These are phyloP conservation scores for Spondyliosoma cantharus DNA, from an alignment of 2,797 vertebrate species.

Conservation along the genomic window DNA sequence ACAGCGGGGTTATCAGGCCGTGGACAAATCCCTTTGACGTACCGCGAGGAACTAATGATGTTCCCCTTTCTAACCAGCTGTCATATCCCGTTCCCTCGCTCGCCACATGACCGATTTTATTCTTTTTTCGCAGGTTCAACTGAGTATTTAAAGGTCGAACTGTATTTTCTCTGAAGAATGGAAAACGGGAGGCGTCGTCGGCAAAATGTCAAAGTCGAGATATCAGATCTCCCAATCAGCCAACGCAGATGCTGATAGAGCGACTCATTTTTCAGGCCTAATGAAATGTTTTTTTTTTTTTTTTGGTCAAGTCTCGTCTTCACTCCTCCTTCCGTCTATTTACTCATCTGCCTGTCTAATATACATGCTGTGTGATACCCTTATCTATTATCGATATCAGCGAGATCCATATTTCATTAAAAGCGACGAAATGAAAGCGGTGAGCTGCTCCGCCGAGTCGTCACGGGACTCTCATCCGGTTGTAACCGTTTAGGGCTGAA, in stretches of 20 bases:
- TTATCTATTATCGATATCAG: conserved; percentile 39
- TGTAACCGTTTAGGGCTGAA: not conserved
- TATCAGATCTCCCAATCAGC: conserved; percentile 67
- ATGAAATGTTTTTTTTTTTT: conserved; percentile 69
- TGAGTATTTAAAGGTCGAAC: conserved; percentile 80
- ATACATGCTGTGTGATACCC: conserved; percentile 13
- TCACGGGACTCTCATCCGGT: conserved; percentile 11
- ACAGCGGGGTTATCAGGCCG: conserved; percentile 72
- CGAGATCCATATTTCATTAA: conserved; percentile 48
- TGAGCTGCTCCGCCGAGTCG: conserved; percentile 20
- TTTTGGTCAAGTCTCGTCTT: conserved; percentile 39
- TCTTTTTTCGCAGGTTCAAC: conserved; percentile 68
- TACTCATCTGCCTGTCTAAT: conserved; percentile 33
- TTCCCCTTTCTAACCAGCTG: conserved; percentile 72
- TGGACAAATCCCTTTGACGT: conserved; percentile 74
- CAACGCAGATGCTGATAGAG: conserved; percentile 43
- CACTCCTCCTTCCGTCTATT: conserved; percentile 21
- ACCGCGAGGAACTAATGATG: conserved; percentile 72
- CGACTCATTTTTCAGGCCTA: conserved; percentile 36
- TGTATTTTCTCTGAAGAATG: conserved; percentile 58
- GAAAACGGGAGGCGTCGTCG: conserved; percentile 54
- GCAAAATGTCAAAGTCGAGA: conserved; percentile 74
- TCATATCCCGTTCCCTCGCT: conserved; percentile 69
- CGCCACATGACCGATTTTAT: conserved; percentile 72
- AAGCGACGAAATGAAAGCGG: conserved; percentile 32